Conservation (phyloP, 2,113 vertebrate species). For the Panthera uncia region DNA sequence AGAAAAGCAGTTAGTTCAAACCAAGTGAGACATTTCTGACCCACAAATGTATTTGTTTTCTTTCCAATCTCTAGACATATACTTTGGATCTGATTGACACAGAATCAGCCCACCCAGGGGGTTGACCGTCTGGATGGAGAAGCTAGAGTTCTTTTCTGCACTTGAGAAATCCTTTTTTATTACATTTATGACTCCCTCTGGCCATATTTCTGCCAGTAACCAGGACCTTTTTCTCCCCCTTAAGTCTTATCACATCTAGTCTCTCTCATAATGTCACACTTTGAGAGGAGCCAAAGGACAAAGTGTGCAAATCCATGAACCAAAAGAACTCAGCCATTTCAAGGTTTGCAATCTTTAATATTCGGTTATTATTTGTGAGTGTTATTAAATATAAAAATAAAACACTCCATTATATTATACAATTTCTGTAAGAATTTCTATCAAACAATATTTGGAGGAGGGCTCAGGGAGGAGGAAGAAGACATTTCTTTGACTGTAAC, state of each 20-base stretch:
- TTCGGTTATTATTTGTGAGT: slow-evolving; percentile 30
- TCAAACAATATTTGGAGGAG: background rate
- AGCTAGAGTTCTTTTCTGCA: slow-evolving; percentile 49
- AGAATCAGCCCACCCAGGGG: slow-evolving; percentile 48
- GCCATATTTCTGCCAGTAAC: slow-evolving; percentile 57
- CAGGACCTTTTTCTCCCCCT: slow-evolving; percentile 30
- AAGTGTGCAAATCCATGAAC: slow-evolving; percentile 32
- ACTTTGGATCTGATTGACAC: slow-evolving; percentile 22
- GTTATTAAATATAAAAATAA: background rate
- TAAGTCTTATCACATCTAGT: slow-evolving; percentile 60
- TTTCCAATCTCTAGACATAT: slow-evolving; percentile 28
- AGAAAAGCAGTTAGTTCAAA: slow-evolving; percentile 8
- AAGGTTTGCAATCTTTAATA: slow-evolving; percentile 41
- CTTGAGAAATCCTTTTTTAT: slow-evolving; percentile 51
- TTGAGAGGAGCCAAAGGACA: slow-evolving; percentile 58
- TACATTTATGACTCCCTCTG: slow-evolving; percentile 37
- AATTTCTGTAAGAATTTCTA: slow-evolving; percentile 5
- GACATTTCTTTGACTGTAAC: background rate
- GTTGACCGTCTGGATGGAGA: background rate
- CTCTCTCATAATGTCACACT: slow-evolving; percentile 35
- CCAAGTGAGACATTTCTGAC: slow-evolving; percentile 41
- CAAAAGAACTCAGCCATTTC: slow-evolving; percentile 10
- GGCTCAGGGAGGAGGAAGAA: background rate
- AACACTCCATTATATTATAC: background rate
- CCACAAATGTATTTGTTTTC: slow-evolving; percentile 46